Conservation (phyloP, 2,888 invertebrate genomes). For the Chloromyia formosa region DNA sequence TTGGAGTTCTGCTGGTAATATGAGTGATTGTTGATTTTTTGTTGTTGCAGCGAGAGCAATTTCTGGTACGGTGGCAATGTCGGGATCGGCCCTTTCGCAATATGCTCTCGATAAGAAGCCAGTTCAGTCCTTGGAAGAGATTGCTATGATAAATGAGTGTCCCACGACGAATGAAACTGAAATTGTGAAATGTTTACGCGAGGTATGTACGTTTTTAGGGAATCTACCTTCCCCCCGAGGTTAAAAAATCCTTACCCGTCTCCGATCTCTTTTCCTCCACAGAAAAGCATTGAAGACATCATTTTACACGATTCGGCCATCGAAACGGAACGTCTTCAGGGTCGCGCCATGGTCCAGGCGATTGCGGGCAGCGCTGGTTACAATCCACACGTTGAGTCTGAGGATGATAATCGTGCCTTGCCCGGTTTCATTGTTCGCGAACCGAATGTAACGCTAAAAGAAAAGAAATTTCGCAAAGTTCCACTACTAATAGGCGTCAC, state of each 20-base stretch:
- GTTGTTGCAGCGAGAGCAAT: conserved; percentile 53
- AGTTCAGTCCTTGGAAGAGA: conserved; percentile 68
- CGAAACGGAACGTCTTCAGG: conserved; percentile 67
- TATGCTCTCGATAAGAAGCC: conserved; percentile 75
- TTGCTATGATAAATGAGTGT: conserved; percentile 73
- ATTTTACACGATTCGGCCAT: conserved; percentile 68
- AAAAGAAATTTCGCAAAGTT: conserved; percentile 67
- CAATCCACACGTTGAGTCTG: conserved; percentile 75
- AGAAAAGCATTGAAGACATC: conserved; percentile 61
- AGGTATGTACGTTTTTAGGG: too few relatives aligned
- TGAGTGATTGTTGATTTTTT: background rate
- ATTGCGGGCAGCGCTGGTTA: conserved; percentile 71
- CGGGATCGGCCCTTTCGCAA: conserved; percentile 77
- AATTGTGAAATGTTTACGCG: conserved; percentile 74
- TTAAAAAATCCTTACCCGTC: background rate
- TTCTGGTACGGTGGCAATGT: conserved; percentile 76
- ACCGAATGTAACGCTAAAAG: conserved; percentile 70
- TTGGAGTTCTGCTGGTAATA: background rate
- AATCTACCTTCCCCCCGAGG: background rate
- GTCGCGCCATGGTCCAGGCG: conserved; percentile 71
- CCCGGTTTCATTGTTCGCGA: conserved; percentile 73
- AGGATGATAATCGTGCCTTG: conserved; percentile 72
- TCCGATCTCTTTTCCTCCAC: background rate
- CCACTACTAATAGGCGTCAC: conserved; percentile 79
- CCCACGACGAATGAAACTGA: conserved; percentile 68